Conservation (phyloP, 1,140 invertebrate genomes). For the Caenorhabditis brenneri region DNA sequence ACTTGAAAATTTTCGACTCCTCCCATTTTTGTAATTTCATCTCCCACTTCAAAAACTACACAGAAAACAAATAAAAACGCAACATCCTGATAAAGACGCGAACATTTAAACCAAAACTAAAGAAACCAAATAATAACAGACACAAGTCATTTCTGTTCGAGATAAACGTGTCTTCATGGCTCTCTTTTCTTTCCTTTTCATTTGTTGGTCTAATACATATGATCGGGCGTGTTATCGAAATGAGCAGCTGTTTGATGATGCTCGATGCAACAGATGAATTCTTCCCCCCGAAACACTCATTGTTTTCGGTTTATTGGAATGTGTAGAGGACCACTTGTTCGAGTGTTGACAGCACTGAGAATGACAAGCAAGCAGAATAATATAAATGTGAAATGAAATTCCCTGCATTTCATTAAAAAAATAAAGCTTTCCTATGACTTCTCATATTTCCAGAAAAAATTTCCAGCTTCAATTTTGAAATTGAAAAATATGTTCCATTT, state of each 20-base stretch:
- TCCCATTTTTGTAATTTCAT: too few relatives aligned
- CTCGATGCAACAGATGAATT: constrained; percentile 11
- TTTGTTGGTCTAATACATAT: constrained; percentile 30
- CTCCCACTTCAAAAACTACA: too few relatives aligned
- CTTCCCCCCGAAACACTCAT: background rate
- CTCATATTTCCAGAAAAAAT: too few relatives aligned
- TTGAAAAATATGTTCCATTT: too few relatives aligned
- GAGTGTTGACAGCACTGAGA: background rate
- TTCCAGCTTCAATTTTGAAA: too few relatives aligned
- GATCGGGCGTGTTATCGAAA: constrained; percentile 24
- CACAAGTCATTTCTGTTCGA: background rate
- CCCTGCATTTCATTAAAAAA: too few relatives aligned
- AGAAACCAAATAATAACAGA: too few relatives aligned
- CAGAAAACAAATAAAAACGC: background rate
- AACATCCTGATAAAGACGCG: too few relatives aligned
- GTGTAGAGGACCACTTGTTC: background rate
- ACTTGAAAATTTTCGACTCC: too few relatives aligned
- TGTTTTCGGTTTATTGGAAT: constrained; percentile 31
- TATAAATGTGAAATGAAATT: background rate
- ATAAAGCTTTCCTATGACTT: too few relatives aligned
- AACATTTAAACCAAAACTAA: too few relatives aligned
- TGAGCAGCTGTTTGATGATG: constrained; percentile 25
- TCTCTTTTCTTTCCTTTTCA: background rate
- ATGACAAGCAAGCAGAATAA: background rate
- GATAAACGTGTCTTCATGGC: background rate